These are phyloP conservation scores for Odobenus rosmarus DNA, from an alignment of 2,113 vertebrate species.

Conservation along the genomic window DNA sequence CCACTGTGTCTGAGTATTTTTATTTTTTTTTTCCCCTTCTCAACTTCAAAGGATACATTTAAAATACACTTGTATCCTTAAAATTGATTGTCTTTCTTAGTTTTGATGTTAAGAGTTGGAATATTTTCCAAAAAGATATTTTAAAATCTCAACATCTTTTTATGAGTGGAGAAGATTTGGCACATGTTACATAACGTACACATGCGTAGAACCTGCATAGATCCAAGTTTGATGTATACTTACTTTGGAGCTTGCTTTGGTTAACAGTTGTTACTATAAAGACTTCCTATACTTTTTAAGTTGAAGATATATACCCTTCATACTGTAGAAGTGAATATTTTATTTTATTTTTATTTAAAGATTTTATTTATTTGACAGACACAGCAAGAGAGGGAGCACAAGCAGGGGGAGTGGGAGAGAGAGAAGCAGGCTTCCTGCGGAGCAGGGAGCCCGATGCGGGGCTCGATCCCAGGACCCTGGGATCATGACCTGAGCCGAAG, in stretches of 20 bases:
- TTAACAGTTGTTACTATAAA: not conserved
- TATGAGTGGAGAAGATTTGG: not conserved
- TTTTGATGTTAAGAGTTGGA: conserved; percentile 3
- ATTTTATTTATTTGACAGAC: no score
- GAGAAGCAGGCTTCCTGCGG: no score
- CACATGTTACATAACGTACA: not conserved
- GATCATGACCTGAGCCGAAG: no score
- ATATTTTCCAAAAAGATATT: conserved; percentile 33
- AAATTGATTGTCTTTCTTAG: not conserved
- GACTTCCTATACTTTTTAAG: not conserved
- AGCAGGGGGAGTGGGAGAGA: no score
- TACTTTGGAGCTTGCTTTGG: not conserved
- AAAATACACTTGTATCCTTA: not conserved
- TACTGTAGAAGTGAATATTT: not conserved
- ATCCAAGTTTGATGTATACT: not conserved
- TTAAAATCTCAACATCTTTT: not conserved
- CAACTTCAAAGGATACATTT: not conserved
- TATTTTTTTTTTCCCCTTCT: not conserved
- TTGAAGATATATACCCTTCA: not conserved
- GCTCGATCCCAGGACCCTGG: no score
- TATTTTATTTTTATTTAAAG: not conserved
- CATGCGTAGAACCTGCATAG: not conserved
- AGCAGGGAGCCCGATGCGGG: no score
- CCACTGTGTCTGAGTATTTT: not conserved
- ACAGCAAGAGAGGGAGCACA: no score